These are phyloP conservation scores for Tetrapedia diversipes DNA, from an alignment of 2,888 invertebrate species.

Conservation along the genomic window DNA sequence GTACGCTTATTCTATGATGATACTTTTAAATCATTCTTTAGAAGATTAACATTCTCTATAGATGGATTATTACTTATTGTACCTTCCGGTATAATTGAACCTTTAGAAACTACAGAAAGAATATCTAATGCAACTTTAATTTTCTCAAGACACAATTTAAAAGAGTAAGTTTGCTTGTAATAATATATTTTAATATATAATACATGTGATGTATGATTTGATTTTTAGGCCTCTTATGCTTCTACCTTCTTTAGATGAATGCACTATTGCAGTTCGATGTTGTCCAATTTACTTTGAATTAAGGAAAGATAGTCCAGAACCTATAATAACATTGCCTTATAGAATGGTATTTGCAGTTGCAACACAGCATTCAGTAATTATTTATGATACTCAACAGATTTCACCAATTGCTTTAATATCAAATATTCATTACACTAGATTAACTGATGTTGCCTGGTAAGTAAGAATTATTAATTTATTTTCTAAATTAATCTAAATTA, in stretches of 20 bases:
- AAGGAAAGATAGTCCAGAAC: slow-evolving; percentile 84
- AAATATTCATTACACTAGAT: slow-evolving; percentile 94
- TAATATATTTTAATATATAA: background rate
- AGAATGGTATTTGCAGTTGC: slow-evolving; percentile 96
- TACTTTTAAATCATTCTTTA: slow-evolving; percentile 96
- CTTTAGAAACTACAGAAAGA: slow-evolving; percentile 86
- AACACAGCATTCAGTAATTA: slow-evolving; percentile 92
- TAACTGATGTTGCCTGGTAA: slow-evolving; percentile 94
- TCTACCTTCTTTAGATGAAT: slow-evolving; percentile 91
- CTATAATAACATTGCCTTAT: slow-evolving; percentile 87
- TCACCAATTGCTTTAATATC: slow-evolving; percentile 91
- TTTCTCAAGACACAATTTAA: slow-evolving; percentile 85
- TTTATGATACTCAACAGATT: slow-evolving; percentile 94
- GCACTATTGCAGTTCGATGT: slow-evolving; percentile 93
- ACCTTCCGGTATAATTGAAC: slow-evolving; percentile 93
- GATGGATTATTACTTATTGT: slow-evolving; percentile 96
- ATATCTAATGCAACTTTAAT: slow-evolving; percentile 85
- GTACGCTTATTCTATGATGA: slow-evolving; percentile 94
- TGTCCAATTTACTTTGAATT: slow-evolving; percentile 89
- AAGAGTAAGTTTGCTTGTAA: slow-evolving; percentile 83
- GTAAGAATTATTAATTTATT: slow-evolving; percentile 54
- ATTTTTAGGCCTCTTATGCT: slow-evolving; percentile 89
- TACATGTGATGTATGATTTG: background rate
- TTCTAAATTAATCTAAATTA: background rate
- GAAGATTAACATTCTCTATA: slow-evolving; percentile 94